A percentile compares a stretch with the other conserved stretches of the same genome.
phyloP scores from a whole-genome alignment of 2,797 vertebrate species.

The Kryptopterus vitreolus region DNA sequence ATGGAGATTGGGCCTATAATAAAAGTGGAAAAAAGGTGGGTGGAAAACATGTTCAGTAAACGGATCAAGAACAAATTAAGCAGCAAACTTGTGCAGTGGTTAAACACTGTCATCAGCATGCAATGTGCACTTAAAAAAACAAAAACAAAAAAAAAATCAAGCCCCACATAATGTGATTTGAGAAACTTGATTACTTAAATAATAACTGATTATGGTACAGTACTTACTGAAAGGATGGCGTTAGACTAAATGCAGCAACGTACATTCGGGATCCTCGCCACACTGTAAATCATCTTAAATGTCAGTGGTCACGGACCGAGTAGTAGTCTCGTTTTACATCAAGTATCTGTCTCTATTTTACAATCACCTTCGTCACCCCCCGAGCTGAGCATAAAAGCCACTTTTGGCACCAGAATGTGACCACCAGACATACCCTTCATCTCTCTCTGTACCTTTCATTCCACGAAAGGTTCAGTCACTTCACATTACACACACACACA shows the following conservation, averaged over 20 bases:
- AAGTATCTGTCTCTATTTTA: slow-evolving; percentile 29
- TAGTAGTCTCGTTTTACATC: slow-evolving; percentile 29
- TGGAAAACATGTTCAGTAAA: not conserved
- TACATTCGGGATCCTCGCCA: not conserved
- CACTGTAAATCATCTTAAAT: not conserved
- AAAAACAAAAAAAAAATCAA: not conserved
- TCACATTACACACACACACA: slow-evolving; percentile 45
- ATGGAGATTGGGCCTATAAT: not conserved
- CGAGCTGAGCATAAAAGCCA: slow-evolving; percentile 20
- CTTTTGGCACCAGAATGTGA: slow-evolving; percentile 50
- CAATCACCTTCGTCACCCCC: not conserved
- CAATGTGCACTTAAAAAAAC: not conserved
- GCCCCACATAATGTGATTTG: not conserved
- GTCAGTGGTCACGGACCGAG: slow-evolving; percentile 30
- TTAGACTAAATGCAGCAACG: not conserved
- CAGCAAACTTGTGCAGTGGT: slow-evolving; percentile 20
- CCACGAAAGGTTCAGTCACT: slow-evolving; percentile 38
- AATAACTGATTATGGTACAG: slow-evolving; percentile 1
- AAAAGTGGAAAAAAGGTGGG: not conserved
- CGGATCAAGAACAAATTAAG: not conserved
- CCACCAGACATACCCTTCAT: not conserved
- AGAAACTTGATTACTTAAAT: slow-evolving; percentile 14
- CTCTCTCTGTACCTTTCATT: not conserved
- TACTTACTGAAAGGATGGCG: slow-evolving; percentile 8
- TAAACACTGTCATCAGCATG: slow-evolving; percentile 15